Evolutionary conservation across 2,113 vertebrate genomes (phyloP), one percentile per base, ranked within the genome.

Genomic region (Onychostruthus taczanowskii): DNA sequence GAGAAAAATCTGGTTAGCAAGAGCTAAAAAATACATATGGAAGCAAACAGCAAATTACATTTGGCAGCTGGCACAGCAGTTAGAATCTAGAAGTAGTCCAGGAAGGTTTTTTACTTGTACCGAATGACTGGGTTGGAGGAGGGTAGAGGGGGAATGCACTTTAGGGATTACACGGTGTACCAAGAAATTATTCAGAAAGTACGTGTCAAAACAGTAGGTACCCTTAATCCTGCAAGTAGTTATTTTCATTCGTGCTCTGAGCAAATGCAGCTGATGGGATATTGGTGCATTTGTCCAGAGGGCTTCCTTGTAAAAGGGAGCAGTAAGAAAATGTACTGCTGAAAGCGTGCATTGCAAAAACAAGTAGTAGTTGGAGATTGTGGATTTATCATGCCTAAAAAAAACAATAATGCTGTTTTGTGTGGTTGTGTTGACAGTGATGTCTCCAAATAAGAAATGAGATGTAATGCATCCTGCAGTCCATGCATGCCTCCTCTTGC

Each of bases 351-450:
- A 56, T 87, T 91, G 88, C 90, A 94, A 94, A 95, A 97, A 84
- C 85, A 93, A 94, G 97, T 95, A 96, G 87, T 93, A 95, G 58
- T 97, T 97, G 74, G 88, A 87, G 90, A 95, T 74, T 92, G 89
- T 96, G 96, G 92, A 96, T 97, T 89, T 97, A 79, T 97, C 69
- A 19, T 93, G 76, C 61, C 66, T 93, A 84, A 93, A 96, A 95
- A 13, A 97, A 95, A 93, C 88, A 98, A 97, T 98, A 98, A 98
- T 97, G 85, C 98, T 98, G 98, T 97, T 99, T 98, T 98, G 82
- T 99, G 98, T 98, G 97, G 97, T 98, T 98, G 97, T 98, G 97
- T 98, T 98, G 98, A 98, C 99, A 98, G 98, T 98, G 95, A 98
- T 98, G 98, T 97, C 97, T 98, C 96, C 98, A 98, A 98, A 98